Percentiles rank a stretch among this genome's conserved stretches.
Conservation (phyloP, 2,888 invertebrate genomes). For the Hyppa rectilinea region DNA sequence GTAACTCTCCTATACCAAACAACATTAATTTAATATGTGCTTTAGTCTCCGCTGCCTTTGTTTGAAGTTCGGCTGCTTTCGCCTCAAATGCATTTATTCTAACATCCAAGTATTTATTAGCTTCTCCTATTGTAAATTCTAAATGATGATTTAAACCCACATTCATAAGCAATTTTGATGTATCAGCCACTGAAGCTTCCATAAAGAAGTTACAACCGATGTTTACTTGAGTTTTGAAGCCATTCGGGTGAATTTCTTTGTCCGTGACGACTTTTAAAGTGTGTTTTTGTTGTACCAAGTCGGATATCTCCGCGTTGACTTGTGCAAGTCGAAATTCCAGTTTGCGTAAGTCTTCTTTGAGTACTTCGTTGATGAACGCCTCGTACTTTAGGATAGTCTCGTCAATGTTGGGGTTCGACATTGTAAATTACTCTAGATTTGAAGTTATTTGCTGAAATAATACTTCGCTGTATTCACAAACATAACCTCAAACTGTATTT, state of each 20-base stretch:
- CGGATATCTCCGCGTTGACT: conserved; percentile 93
- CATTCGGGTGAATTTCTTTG: conserved; percentile 86
- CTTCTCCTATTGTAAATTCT: conserved; percentile 93
- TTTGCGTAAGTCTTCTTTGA: conserved; percentile 93
- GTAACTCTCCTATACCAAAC: conserved; percentile 92
- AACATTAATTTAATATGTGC: conserved; percentile 95
- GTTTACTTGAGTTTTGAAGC: conserved; percentile 91
- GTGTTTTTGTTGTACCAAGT: conserved; percentile 93
- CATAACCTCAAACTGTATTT: conserved; percentile 42
- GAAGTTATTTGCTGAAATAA: background rate
- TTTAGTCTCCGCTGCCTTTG: conserved; percentile 93
- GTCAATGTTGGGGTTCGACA: conserved; percentile 74
- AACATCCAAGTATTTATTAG: conserved; percentile 92
- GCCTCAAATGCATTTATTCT: conserved; percentile 92
- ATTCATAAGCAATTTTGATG: conserved; percentile 92
- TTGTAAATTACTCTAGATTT: conserved; percentile 47
- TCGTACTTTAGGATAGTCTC: conserved; percentile 90
- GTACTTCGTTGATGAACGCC: conserved; percentile 94
- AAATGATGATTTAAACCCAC: conserved; percentile 94
- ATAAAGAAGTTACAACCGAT: conserved; percentile 96
- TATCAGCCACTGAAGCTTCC: conserved; percentile 93
- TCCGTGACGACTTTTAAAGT: conserved; percentile 92
- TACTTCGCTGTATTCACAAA: conserved; percentile 22
- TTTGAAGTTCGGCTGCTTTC: conserved; percentile 91
- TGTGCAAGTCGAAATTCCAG: conserved; percentile 91